Conservation (phyloP, 2,797 vertebrate genomes). For the Gymnothorax reevesii region DNA sequence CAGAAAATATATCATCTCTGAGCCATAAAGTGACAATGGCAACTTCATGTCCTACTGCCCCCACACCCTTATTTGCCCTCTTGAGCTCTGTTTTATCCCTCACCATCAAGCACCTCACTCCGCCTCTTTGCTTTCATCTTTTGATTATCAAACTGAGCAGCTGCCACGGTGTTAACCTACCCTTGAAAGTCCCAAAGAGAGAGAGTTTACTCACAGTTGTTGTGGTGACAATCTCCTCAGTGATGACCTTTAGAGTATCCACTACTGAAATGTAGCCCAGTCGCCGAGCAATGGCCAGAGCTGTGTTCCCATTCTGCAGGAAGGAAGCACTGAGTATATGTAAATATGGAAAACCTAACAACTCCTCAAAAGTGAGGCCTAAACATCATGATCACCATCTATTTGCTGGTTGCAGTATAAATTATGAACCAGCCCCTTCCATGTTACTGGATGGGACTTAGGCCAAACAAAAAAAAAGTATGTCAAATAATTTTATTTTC, state of each 20-base stretch:
- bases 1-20: not conserved
- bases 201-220: slow-evolving; percentile 80
- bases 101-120: not conserved
- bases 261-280: slow-evolving; percentile 99
- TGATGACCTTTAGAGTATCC: slow-evolving; percentile 94
- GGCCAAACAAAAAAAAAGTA: too few species aligned
- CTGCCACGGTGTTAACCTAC: not conserved
- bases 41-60: not conserved
- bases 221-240: slow-evolving; percentile 92
- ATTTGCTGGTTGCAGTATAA: not conserved
- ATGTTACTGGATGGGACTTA: too few species aligned
- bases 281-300: slow-evolving; percentile 91
- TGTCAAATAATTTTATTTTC: too few species aligned
- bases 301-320: slow-evolving; percentile 94
- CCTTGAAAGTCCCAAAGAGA: not conserved
- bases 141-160: slow-evolving; percentile 7
- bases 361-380: too few species aligned
- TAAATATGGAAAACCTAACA: slow-evolving; percentile 25
- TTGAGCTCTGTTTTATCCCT: not conserved
- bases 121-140: not conserved
- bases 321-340: not conserved
- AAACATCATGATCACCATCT: too few species aligned
- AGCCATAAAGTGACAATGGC: not conserved
- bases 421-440: too few species aligned
- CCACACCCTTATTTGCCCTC: not conserved